Evolutionary conservation across 2,888 invertebrate genomes (phyloP), one percentile per base, ranked within the genome.

Genomic region (Branchellion lobata): DNA sequence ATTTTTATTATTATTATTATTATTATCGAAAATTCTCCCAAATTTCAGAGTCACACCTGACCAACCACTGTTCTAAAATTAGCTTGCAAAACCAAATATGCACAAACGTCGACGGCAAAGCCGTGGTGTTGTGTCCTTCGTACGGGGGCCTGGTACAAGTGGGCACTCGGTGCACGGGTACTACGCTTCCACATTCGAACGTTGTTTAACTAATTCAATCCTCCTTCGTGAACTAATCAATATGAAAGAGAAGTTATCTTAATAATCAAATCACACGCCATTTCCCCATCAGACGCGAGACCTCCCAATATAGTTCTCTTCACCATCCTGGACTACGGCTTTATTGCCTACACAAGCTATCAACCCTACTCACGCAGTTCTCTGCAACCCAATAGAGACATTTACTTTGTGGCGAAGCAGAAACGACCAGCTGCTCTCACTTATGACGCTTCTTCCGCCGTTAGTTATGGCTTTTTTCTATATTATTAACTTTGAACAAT

Each of bases 41-140:
- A 87, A 83, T 93, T 93, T 87, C 93, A 93, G 40, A 93, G 91
- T 86, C 93, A 92, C 51, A 94, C 89, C 86, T 92, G 92, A 74
- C 94, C 88, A 85, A 93, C 93, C 1, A 91, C 91, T 77, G 94
- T 90, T 86, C 92, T 92, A 78, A 93, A 92, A 85, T 87, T 85
- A 29, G 88, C 88, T 87, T 83, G 34, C 84, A 84, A 24, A 40
- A 36, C 11, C 34, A 69, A 5, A 18, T 29, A 68, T 29, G 33
- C 18, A 34, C 27, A 57, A 57, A 5, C n/a, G 36, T 72, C 8
- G 40, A 34, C n/a, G n/a, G 21, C 33, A 21, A 40, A 36, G n/a
- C 24, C 40, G 47, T 24, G 21, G 18, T 34, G 5, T 24, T 47
- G 24, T 72, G 72, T 72, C 40, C 34, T 5, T 72, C 72, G 18